These are phyloP conservation scores for Epicauta chinensis DNA, from an alignment of 1,140 invertebrate species.

Conservation along the genomic window DNA sequence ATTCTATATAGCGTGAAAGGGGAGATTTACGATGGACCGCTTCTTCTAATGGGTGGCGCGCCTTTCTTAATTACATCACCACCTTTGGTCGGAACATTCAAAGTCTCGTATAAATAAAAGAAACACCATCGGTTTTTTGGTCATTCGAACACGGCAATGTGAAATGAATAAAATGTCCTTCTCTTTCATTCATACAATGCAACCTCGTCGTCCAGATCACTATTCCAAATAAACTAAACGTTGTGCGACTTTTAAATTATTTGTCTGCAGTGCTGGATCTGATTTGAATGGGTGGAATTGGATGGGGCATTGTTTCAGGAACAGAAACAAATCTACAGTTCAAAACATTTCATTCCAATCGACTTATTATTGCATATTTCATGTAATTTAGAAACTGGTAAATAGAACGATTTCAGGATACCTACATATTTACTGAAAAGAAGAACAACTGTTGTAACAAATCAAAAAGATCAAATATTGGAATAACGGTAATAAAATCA, in stretches of 20 bases:
- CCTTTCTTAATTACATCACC: constrained; percentile 40
- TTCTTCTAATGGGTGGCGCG: constrained; percentile 39
- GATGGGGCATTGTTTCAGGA: constrained; percentile 19
- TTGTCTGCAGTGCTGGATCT: constrained; percentile 22
- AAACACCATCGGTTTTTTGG: constrained; percentile 31
- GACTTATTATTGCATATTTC: constrained; percentile 11
- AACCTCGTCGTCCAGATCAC: not conserved
- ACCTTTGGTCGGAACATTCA: constrained; percentile 38
- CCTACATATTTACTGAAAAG: no score
- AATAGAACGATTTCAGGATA: no score
- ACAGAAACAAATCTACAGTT: constrained; percentile 10
- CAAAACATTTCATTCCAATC: constrained; percentile 20
- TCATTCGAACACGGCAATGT: constrained; percentile 11
- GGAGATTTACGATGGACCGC: constrained; percentile 38
- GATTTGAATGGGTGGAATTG: constrained; percentile 20
- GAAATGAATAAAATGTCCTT: constrained; percentile 12
- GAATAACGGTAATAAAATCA: no score
- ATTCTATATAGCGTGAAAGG: constrained; percentile 27
- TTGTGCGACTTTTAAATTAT: constrained; percentile 24
- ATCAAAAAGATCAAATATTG: no score
- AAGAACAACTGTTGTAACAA: no score
- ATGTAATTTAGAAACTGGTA: no score
- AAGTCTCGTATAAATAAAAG: constrained; percentile 37
- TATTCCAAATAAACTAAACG: constrained; percentile 28
- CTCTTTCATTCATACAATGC: constrained; percentile 12